Percentiles rank a stretch among this genome's conserved stretches.
phyloP scores from a whole-genome alignment of 2,797 vertebrate species.

The Siniperca scherzeri region DNA sequence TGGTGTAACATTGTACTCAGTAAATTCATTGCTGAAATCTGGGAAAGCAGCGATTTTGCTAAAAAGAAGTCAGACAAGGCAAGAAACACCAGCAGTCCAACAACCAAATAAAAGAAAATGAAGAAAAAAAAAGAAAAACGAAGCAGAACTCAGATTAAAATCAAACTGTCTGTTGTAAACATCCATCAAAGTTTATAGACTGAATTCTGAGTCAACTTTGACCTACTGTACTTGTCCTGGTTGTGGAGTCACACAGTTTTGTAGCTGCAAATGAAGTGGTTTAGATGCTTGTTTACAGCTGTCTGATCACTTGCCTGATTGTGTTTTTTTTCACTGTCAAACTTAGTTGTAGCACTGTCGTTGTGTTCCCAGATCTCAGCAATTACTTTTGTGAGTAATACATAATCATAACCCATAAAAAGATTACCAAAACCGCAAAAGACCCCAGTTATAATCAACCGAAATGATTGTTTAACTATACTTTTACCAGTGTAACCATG shows the following conservation, averaged over 20 bases:
- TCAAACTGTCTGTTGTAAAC: not conserved
- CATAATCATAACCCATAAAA: not conserved
- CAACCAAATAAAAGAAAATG: not conserved
- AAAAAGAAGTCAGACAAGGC: not conserved
- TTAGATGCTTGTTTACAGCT: slow-evolving; percentile 9
- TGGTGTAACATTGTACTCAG: not conserved
- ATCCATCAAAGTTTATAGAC: not conserved
- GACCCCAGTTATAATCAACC: too few relatives aligned
- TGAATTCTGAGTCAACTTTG: not conserved
- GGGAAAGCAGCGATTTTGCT: not conserved
- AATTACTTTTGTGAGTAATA: not conserved
- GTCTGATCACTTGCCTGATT: not conserved
- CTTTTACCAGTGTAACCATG: not conserved
- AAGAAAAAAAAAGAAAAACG: not conserved
- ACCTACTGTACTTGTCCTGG: not conserved
- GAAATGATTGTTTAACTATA: too few relatives aligned
- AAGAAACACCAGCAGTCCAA: not conserved
- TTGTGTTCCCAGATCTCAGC: not conserved
- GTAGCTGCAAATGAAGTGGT: not conserved
- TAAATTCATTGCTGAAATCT: not conserved
- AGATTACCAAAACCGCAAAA: not conserved
- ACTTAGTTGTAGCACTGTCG: not conserved
- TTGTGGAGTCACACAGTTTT: not conserved
- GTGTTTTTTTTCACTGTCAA: not conserved
- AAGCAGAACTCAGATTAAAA: not conserved